Base-by-base conservation (phyloP, 2,888 invertebrate genomes). In the Iphiclides podalirius region DNA sequence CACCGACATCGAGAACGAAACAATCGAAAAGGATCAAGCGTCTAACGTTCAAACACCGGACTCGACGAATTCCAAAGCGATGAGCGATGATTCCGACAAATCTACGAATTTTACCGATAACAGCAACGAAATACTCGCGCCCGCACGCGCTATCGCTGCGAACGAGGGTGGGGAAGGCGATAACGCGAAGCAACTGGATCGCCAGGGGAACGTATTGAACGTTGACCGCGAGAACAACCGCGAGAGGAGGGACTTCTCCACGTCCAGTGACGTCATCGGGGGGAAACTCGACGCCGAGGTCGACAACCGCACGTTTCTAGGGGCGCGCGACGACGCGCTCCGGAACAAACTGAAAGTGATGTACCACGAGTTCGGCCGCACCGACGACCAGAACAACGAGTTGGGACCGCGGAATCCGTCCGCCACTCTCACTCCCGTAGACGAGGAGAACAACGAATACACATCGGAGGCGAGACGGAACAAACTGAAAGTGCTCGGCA, bases 321-420 rank as follows among this genome's bases (percentile, higher is more conserved):
- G 74, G 52, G 79, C 73, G 41, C 88, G 82, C 58, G 78, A 86
- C 51, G 84, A 83, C 57, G 85, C 85, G 1, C 67, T 87, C 0
- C 66, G 72, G 35, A 91, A 90, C 58, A 90, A 89, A 59, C 72
- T 80, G 13, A 91, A 89, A 71, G 88, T 90, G 0, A 79, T 91
- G 80, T 61, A 77, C 0, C 78, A 89, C 45, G 90, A 90, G 66
- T 81, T 86, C 40, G 88, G 82, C 1, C 71, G 77, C 52, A 68
- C 55, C 0, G 82, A 83, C 48, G 63, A 54, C 23, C 77, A 85
- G 43, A 81, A 80, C 50, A 79, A 81, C 66, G 57, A 59, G 48
- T 51, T 71, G 1, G 70, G 64, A 54, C 56, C 63, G 23, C 47
- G 57, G 4, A 59, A 68, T 0, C 48, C 54, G 0, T 13, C 60